Percentiles rank a stretch among this genome's conserved stretches.
These are phyloP conservation scores for Myiozetetes cayanensis DNA, from an alignment of 2,113 vertebrate genomes.

Conservation along the genomic window DNA sequence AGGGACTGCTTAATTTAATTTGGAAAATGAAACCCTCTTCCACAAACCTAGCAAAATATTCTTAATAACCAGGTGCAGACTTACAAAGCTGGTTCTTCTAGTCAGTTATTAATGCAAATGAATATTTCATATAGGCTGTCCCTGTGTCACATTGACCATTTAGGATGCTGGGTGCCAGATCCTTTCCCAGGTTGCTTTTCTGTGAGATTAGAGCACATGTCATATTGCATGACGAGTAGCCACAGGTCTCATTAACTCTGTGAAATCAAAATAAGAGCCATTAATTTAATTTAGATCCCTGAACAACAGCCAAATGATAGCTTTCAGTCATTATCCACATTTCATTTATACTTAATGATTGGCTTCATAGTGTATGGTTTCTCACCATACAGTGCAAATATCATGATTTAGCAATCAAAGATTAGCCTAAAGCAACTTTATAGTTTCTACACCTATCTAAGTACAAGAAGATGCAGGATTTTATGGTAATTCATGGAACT, in stretches of 20 bases:
- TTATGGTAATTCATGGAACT: not conserved
- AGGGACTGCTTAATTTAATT: not conserved
- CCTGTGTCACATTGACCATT: not conserved
- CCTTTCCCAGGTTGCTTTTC: not conserved
- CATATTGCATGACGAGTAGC: not conserved
- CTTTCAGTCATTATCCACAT: not conserved
- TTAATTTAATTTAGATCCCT: not conserved
- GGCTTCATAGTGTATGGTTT: not conserved
- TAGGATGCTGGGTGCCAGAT: not conserved
- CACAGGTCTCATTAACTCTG: not conserved
- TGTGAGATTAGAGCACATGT: not conserved
- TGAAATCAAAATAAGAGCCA: not conserved
- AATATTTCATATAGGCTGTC: not conserved
- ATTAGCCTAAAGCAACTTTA: not conserved
- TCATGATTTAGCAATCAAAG: not conserved
- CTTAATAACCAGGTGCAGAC: not conserved
- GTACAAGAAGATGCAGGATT: not conserved
- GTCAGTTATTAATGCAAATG: not conserved
- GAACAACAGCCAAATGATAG: not conserved
- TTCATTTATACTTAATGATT: not conserved
- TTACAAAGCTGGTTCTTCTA: conserved; percentile 9
- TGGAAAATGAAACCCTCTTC: not conserved
- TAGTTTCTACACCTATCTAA: not conserved
- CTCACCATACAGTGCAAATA: not conserved
- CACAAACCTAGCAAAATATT: not conserved